Evolutionary conservation across 2,113 vertebrate species (phyloP).

Genomic region (Delphinapterus leucas): DNA sequence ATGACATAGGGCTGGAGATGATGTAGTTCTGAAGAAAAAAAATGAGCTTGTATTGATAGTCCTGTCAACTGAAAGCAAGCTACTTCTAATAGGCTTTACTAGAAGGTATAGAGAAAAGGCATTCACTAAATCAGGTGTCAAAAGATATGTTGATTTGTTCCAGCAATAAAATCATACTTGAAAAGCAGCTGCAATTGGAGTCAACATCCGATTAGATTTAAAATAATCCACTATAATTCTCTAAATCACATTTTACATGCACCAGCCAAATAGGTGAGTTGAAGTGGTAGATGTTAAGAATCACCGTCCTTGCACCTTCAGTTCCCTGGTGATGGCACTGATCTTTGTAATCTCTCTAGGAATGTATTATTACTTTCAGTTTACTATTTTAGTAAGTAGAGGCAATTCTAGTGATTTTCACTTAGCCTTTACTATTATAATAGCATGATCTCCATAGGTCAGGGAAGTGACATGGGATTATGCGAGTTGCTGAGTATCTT

Average conservation of each 20-base stretch:
- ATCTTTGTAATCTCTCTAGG: neutral
- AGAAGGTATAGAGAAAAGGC: neutral
- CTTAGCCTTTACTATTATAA: neutral
- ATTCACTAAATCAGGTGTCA: neutral
- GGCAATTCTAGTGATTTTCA: neutral
- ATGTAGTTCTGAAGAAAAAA: neutral
- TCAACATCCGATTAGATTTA: neutral
- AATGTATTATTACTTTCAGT: neutral
- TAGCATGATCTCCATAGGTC: neutral
- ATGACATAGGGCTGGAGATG: neutral
- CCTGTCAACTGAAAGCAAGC: neutral
- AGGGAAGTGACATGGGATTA: neutral
- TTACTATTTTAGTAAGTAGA: neutral
- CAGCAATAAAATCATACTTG: neutral
- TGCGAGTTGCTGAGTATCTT: neutral
- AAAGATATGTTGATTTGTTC: neutral
- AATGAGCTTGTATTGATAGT: neutral
- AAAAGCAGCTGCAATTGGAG: neutral
- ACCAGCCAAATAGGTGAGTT: neutral
- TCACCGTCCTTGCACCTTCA: neutral
- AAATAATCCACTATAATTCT: neutral
- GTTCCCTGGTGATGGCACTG: neutral
- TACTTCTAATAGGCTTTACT: neutral
- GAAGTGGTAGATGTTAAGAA: neutral
- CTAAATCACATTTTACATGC: neutral